Evolutionary conservation across 2,797 vertebrate genomes (phyloP).

Genomic region (Xyrichtys novacula): DNA sequence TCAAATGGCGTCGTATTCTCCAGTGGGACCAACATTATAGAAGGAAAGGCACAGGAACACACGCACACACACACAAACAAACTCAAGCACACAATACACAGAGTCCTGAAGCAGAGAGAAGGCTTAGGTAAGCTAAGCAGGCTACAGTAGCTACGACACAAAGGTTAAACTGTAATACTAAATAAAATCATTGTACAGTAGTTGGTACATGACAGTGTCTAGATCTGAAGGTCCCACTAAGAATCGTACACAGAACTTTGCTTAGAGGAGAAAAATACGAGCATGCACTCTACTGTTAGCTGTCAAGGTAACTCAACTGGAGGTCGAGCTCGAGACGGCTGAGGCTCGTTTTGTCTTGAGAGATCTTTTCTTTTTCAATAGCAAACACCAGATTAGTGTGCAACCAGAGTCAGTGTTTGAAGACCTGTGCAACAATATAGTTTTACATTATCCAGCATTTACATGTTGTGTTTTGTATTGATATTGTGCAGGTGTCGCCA

Average conservation of each 20-base stretch:
- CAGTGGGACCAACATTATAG: constrained; percentile 83
- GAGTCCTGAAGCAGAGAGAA: constrained; percentile 84
- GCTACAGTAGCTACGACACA: constrained; percentile 85
- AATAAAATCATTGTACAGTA: constrained; percentile 80
- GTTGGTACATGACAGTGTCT: constrained; percentile 77
- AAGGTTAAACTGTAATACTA: constrained; percentile 77
- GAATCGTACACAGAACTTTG: constrained; percentile 76
- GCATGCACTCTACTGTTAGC: constrained; percentile 77
- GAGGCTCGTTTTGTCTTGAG: constrained; percentile 45
- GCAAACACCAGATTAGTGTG: constrained; percentile 66
- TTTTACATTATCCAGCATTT: constrained; percentile 61
- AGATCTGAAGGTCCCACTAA: constrained; percentile 82
- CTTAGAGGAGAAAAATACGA: constrained; percentile 75
- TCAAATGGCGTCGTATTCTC: constrained; percentile 80
- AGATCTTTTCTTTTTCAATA: constrained; percentile 44
- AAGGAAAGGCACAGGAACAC: constrained; percentile 84
- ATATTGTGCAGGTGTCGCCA: constrained; percentile 61
- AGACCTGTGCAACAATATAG: constrained; percentile 61
- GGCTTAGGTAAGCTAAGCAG: constrained; percentile 83
- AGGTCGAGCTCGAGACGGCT: constrained; percentile 51
- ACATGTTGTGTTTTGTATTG: constrained; percentile 44
- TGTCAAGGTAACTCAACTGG: constrained; percentile 59
- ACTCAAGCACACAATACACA: constrained; percentile 80
- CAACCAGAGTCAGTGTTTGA: constrained; percentile 66
- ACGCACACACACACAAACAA: constrained; percentile 79